Percentiles rank a stretch among this genome's conserved stretches.
phyloP scores from a whole-genome alignment of 2,888 invertebrate genomes.

The Cephus nigrinus region DNA sequence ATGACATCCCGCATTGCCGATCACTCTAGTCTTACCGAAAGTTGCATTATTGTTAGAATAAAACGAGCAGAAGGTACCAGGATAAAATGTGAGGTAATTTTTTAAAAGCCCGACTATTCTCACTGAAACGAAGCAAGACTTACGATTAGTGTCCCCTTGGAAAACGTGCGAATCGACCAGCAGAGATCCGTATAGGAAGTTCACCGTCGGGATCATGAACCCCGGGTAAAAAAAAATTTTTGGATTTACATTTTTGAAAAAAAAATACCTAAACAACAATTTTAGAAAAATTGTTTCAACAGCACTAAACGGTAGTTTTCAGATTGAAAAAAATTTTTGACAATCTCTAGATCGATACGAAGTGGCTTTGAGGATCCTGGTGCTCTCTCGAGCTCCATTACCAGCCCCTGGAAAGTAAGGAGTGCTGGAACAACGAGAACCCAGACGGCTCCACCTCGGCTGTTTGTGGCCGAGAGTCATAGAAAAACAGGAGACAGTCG shows the following conservation, averaged over 20 bases:
- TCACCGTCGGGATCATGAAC: background rate
- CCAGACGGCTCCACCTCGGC: background rate
- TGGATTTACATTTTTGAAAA: background rate
- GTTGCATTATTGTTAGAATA: background rate
- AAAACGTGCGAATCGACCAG: background rate
- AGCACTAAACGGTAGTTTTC: background rate
- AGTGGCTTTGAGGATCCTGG: background rate
- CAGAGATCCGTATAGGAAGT: background rate
- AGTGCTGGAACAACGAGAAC: background rate
- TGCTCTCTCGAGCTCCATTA: background rate
- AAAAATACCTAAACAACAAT: background rate
- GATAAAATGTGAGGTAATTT: background rate
- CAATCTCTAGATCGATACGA: background rate
- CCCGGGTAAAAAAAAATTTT: background rate
- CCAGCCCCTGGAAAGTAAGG: background rate
- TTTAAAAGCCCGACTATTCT: background rate
- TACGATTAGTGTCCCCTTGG: background rate
- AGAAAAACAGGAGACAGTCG: background rate
- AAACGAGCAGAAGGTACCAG: background rate
- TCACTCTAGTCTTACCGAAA: background rate
- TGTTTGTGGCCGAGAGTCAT: background rate
- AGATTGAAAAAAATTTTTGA: background rate
- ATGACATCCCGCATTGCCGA: background rate
- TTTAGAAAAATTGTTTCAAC: background rate
- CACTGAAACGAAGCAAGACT: background rate